Percentiles rank a stretch among this genome's conserved stretches.
Conservation (phyloP, 92 coral and sea anemone genomes). For the Palythoa caribaeorum region DNA sequence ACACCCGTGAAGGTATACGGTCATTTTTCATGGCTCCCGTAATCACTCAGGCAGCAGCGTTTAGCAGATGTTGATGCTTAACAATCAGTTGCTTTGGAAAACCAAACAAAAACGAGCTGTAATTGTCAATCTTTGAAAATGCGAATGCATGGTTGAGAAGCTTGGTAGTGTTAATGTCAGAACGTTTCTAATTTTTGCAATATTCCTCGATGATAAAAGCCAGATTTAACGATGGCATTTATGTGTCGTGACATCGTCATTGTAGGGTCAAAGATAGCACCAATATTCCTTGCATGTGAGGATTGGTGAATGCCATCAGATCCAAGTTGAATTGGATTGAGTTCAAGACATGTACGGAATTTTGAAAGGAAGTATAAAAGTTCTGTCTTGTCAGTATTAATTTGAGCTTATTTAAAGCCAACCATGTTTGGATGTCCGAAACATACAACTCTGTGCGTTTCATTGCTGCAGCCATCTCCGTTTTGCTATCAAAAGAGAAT, state of each 20-base stretch:
- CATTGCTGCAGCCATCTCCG: conserved; percentile 23
- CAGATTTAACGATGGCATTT: conserved; percentile 14
- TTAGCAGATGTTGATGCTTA: neutral
- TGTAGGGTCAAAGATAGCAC: conserved; percentile 29
- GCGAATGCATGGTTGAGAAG: neutral
- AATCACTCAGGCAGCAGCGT: conserved; percentile 9
- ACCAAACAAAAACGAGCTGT: no score
- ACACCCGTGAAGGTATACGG: no score
- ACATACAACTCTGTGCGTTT: conserved; percentile 1
- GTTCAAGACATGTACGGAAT: neutral
- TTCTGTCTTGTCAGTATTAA: no score
- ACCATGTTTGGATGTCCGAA: neutral
- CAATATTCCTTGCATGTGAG: no score
- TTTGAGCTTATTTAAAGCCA: neutral
- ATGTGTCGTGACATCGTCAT: conserved; percentile 23
- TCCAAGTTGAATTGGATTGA: conserved; percentile 9
- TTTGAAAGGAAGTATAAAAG: no score
- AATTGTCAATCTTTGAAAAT: neutral
- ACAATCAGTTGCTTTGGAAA: conserved; percentile 1
- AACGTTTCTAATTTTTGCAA: conserved; percentile 1
- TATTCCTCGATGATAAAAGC: conserved; percentile 5
- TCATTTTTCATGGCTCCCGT: conserved; percentile 1
- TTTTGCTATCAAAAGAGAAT: conserved; percentile 4
- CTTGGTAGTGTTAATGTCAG: neutral
- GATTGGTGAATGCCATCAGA: neutral